Percentiles rank a stretch among this genome's conserved stretches.
Evolutionary conservation across 1,140 invertebrate genomes (phyloP).

Genomic region (Vollenhovia emeryi): DNA sequence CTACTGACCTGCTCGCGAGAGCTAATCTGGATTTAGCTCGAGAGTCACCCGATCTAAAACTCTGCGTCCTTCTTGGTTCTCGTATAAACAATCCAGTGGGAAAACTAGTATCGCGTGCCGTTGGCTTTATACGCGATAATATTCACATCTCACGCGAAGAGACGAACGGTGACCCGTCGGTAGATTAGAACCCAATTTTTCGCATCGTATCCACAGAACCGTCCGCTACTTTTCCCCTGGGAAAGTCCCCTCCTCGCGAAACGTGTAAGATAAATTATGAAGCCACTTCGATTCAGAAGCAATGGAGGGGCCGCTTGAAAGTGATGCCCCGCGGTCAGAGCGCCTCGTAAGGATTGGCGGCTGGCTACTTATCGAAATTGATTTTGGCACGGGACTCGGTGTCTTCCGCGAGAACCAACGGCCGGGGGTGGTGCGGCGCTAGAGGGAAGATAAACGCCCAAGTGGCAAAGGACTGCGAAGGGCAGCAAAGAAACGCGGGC

Average conservation of each 20-base stretch:
- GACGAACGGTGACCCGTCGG: neutral
- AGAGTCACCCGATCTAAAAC: too few species aligned
- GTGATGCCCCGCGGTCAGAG: neutral
- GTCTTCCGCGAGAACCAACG: neutral
- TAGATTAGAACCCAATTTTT: neutral
- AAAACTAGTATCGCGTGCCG: too few species aligned
- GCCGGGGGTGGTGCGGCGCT: neutral
- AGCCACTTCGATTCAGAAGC: constrained; percentile 15
- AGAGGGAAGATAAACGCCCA: neutral
- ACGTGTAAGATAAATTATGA: constrained; percentile 6
- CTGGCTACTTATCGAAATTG: constrained; percentile 67
- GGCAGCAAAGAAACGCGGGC: neutral
- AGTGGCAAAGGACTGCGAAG: neutral
- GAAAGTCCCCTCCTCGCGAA: neutral
- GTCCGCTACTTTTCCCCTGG: constrained; percentile 17
- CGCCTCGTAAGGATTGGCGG: constrained; percentile 49
- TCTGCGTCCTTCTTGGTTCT: too few species aligned
- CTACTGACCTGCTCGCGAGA: too few species aligned
- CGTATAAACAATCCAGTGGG: too few species aligned
- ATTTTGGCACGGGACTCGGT: constrained; percentile 40
- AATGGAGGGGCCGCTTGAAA: neutral
- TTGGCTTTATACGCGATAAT: neutral
- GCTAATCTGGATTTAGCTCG: too few species aligned
- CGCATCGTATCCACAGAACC: neutral
- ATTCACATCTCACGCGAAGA: neutral